Evolutionary conservation across 1,140 invertebrate species (phyloP), one percentile per base, ranked within the genome.

Genomic region (Zaprionus vittiger): DNA sequence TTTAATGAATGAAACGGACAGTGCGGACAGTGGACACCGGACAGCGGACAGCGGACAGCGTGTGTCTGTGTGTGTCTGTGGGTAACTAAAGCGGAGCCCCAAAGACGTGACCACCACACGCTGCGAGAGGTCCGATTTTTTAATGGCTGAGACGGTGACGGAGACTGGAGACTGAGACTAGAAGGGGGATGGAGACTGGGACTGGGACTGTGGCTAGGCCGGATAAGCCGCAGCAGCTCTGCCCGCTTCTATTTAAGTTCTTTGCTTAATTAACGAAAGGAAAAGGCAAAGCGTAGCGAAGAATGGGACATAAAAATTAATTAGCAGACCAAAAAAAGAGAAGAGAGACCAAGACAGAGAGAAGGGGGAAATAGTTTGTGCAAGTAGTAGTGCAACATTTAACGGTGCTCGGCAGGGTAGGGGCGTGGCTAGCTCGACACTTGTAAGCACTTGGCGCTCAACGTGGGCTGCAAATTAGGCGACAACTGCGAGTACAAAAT

Each of bases 301-400:
- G 78, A 83, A 73, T 66, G 74, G 84, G 69, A 84, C 83, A 84
- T 87, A 79, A 87, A 87, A 87, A 87, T 89, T 89, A 89, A 89
- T 89, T 89, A 89, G 72, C 78, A 84, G 68, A 75, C 71, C 70
- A 60, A 64, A 71, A 70, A 41, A 49, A 22, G 6, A 44, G 15
- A 17, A 44, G 4, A n/a, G 6, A 17, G 12, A 28, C 17, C 14
- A 9, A 56, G n/a, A 2, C 1, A n/a, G n/a, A 2, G 5, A 7
- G 41, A 6, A 68, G 24, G 7, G 5, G 38, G 22, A 31, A 57
- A 22, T 52, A 22, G 47, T n/a, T n/a, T n/a, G n/a, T n/a, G n/a
- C n/a, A n/a, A n/a, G n/a, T n/a, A n/a, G n/a, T n/a, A n/a, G n/a
- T n/a, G 66, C 75, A 79, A 26, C 41, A n/a, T 47, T 47, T 47